These are phyloP conservation scores for Marmota flaviventris DNA, from an alignment of 2,113 vertebrate species.

Conservation along the genomic window DNA sequence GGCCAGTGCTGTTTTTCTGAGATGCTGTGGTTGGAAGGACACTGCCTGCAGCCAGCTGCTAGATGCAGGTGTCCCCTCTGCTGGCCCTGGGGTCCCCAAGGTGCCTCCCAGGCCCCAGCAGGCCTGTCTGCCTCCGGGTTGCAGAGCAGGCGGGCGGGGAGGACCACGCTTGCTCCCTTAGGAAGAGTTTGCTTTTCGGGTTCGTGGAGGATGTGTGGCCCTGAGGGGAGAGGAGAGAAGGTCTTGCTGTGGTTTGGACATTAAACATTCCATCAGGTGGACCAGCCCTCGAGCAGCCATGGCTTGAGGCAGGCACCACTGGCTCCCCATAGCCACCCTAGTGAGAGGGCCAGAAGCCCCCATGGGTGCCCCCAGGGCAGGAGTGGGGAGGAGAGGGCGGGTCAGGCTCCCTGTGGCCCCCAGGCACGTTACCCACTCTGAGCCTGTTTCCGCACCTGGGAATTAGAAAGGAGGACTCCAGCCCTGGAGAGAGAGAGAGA, in stretches of 20 bases:
- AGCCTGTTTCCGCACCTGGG: background rate
- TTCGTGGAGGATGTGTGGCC: background rate
- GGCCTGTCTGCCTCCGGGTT: background rate
- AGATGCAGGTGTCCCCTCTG: background rate
- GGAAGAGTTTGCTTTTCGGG: background rate
- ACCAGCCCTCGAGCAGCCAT: background rate
- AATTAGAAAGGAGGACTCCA: background rate
- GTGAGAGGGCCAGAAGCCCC: background rate
- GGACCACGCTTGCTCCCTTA: background rate
- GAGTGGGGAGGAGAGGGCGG: too few species aligned
- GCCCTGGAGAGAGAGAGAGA: background rate
- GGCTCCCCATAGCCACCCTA: background rate
- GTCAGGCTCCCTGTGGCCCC: fast-evolving
- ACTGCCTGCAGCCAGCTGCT: background rate
- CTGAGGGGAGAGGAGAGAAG: too few species aligned
- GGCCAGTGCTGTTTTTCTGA: background rate
- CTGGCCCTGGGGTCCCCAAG: fast-evolving
- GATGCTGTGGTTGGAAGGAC: fast-evolving
- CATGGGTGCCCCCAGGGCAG: fast-evolving
- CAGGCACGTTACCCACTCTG: background rate
- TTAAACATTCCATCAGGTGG: background rate
- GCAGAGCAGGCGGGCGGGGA: background rate
- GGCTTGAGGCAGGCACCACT: background rate
- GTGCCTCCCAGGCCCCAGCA: background rate
- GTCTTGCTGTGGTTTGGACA: background rate